Evolutionary conservation across 92 coral and sea anemone genomes (phyloP).

Genomic region (Epizoanthus illoricatus): DNA sequence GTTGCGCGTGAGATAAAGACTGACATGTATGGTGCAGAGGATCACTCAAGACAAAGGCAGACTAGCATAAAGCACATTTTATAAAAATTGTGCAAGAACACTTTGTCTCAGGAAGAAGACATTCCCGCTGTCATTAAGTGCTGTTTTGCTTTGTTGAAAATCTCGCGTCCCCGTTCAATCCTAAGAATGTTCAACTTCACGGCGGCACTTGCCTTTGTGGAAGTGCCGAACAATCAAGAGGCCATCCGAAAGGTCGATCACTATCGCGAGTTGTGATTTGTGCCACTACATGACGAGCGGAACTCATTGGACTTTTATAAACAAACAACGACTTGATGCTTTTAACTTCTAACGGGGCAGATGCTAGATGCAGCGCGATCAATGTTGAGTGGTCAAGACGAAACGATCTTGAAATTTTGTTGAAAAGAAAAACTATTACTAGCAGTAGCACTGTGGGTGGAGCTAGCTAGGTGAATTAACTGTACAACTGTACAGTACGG

Average conservation of each 20-base stretch:
- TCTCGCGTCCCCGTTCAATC: no score
- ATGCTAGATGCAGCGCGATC: neutral
- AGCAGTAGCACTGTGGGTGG: neutral
- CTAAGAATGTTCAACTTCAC: neutral
- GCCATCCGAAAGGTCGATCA: slow-evolving; percentile 40
- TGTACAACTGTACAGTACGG: no score
- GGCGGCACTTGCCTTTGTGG: slow-evolving; percentile 18
- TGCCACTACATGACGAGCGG: slow-evolving; percentile 26
- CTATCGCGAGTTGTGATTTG: slow-evolving; percentile 44
- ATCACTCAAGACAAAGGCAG: slow-evolving; percentile 15
- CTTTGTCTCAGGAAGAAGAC: neutral
- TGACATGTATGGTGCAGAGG: neutral
- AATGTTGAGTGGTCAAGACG: neutral
- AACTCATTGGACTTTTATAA: slow-evolving; percentile 28
- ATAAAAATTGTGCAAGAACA: neutral
- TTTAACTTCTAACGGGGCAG: slow-evolving; percentile 8
- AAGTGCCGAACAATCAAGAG: slow-evolving; percentile 36
- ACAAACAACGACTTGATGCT: slow-evolving; percentile 29
- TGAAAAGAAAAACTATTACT: neutral
- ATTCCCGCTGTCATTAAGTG: neutral
- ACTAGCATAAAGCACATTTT: neutral
- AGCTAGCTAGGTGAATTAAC: no score
- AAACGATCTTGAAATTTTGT: neutral
- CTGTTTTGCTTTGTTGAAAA: neutral
- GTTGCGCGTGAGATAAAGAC: neutral